Evolutionary conservation across 2,888 invertebrate species (phyloP).

Genomic region (Lutraria lutraria): DNA sequence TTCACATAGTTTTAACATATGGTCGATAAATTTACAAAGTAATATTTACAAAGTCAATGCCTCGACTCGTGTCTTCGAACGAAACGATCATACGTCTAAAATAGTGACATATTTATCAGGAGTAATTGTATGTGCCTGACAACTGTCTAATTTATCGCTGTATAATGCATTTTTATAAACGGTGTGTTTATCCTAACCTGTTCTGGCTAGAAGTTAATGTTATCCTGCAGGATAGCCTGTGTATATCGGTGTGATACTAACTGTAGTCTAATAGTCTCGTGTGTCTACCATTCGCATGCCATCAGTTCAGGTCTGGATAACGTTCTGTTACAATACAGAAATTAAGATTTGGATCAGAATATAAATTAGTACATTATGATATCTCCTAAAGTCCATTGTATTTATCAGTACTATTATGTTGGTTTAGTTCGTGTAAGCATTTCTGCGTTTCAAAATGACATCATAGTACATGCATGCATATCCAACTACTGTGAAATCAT

Average conservation of each 20-base stretch:
- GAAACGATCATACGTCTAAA: conserved; percentile 54
- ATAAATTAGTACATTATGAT: background rate
- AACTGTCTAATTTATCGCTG: conserved; percentile 66
- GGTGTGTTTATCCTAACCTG: conserved; percentile 63
- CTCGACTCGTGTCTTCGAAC: conserved; percentile 36
- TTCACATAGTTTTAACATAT: background rate
- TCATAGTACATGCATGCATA: no score
- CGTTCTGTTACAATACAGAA: conserved; percentile 1
- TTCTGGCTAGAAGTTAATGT: conserved; percentile 52
- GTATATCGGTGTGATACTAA: conserved; percentile 57
- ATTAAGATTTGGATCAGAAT: background rate
- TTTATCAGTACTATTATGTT: no score
- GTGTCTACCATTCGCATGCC: conserved; percentile 33
- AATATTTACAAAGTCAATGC: conserved; percentile 21
- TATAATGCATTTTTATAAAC: conserved; percentile 71
- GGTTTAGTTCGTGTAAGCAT: no score
- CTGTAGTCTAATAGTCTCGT: conserved; percentile 52
- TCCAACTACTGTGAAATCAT: no score
- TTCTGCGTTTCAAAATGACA: no score
- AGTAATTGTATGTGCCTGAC: conserved; percentile 64
- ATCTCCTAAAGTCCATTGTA: no score
- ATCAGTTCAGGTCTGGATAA: conserved; percentile 35
- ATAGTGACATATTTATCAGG: conserved; percentile 70
- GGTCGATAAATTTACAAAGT: conserved; percentile 32
- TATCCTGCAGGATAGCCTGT: conserved; percentile 48